phyloP scores from a whole-genome alignment of 1,140 invertebrate genomes.

The Tachypleus tridentatus region DNA sequence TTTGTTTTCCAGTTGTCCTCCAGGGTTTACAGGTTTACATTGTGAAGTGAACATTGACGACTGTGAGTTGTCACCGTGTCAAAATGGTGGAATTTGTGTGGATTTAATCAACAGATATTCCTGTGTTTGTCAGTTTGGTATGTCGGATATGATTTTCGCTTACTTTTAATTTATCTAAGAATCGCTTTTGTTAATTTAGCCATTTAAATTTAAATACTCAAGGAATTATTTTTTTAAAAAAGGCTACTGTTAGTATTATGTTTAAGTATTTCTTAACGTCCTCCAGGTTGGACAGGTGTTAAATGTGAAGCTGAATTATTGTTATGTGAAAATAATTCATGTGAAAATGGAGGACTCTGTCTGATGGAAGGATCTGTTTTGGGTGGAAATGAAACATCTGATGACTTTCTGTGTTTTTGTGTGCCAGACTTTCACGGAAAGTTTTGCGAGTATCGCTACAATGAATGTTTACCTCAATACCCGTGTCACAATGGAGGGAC shows the following conservation, averaged over 20 bases:
- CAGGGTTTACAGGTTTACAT: conserved; percentile 72
- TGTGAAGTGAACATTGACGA: conserved; percentile 88
- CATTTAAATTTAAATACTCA: no score
- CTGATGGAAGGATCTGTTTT: conserved; percentile 45
- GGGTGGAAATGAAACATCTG: conserved; percentile 69
- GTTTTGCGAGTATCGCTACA: conserved; percentile 73
- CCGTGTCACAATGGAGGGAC: conserved; percentile 85
- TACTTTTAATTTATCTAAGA: no score
- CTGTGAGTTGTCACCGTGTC: conserved; percentile 68
- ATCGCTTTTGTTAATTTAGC: no score
- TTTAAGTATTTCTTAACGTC: conserved; percentile 49
- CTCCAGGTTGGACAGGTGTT: conserved; percentile 72
- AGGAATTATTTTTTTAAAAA: neutral
- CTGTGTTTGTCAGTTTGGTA: conserved; percentile 33
- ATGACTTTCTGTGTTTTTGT: conserved; percentile 82
- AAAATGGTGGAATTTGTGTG: conserved; percentile 79
- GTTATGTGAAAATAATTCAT: conserved; percentile 50
- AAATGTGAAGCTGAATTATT: conserved; percentile 76
- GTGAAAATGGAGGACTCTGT: conserved; percentile 67
- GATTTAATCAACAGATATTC: conserved; percentile 49
- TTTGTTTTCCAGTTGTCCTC: conserved; percentile 49
- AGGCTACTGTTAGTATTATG: conserved; percentile 42
- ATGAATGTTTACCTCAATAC: conserved; percentile 57
- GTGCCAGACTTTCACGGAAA: conserved; percentile 74
- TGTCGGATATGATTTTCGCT: neutral